These are phyloP conservation scores for Stichodactyla helianthus DNA, from an alignment of 64 coral and sea anemone genomes.

Conservation along the genomic window DNA sequence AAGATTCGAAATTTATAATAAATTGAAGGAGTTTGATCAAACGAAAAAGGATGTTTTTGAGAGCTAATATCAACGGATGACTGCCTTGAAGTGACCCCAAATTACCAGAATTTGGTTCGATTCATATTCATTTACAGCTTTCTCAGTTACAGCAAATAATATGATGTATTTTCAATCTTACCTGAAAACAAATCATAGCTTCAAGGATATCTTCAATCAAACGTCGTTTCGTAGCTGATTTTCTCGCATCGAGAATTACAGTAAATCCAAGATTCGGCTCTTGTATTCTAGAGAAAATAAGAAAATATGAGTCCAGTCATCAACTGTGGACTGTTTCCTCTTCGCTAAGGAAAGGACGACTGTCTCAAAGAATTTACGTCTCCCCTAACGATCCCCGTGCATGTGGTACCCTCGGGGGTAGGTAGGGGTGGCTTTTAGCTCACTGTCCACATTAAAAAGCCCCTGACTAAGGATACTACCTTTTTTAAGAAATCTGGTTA, in stretches of 20 bases:
- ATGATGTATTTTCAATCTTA: slow-evolving; percentile 22
- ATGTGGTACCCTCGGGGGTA: background rate
- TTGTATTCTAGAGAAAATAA: slow-evolving; percentile 76
- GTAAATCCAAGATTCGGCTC: slow-evolving; percentile 78
- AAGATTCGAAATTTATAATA: background rate
- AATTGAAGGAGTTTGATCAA: background rate
- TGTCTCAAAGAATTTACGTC: background rate
- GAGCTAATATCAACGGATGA: background rate
- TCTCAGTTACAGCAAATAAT: background rate
- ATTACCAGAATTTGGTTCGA: background rate
- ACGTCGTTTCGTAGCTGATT: slow-evolving; percentile 70
- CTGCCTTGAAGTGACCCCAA: background rate
- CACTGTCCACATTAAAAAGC: background rate
- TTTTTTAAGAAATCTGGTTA: background rate
- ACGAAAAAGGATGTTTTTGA: background rate
- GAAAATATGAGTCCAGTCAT: slow-evolving; percentile 9
- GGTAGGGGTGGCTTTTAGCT: background rate
- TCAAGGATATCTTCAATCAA: slow-evolving; percentile 74
- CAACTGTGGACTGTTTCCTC: background rate
- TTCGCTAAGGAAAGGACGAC: background rate
- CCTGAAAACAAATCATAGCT: slow-evolving; percentile 97
- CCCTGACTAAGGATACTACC: background rate
- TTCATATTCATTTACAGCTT: background rate
- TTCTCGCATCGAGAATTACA: slow-evolving; percentile 76
- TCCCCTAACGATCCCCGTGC: background rate